These are phyloP conservation scores for Bothrops jararaca DNA, from an alignment of 2,113 vertebrate genomes.

Conservation along the genomic window DNA sequence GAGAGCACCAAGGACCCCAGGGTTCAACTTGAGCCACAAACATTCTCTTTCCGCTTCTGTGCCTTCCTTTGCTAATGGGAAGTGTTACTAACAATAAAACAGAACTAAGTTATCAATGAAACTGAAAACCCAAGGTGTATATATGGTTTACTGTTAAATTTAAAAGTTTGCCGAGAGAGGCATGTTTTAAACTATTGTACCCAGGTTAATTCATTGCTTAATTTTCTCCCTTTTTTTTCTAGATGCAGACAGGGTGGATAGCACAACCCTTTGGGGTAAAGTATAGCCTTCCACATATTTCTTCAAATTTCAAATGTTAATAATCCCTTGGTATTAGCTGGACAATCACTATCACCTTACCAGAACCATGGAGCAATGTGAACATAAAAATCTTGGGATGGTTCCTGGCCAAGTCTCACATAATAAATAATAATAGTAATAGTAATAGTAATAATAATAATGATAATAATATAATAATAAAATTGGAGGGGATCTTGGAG, in stretches of 20 bases:
- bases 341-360: not conserved
- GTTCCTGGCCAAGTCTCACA: not conserved
- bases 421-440: too few relatives aligned
- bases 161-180: not conserved
- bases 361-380: not conserved
- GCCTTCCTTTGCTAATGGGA: not conserved
- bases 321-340: not conserved
- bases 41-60: not conserved
- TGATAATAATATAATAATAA: too few relatives aligned
- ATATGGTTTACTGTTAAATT: not conserved
- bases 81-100: not conserved
- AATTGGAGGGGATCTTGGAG: too few relatives aligned
- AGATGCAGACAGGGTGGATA: constrained; percentile 69
- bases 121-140: not conserved
- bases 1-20: not conserved
- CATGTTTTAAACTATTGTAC: not conserved
- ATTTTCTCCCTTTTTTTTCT: constrained; percentile 6
- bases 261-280: constrained; percentile 63
- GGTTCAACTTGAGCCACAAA: not conserved
- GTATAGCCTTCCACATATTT: not conserved
- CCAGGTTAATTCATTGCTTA: not conserved
- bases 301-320: not conserved
- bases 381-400: not conserved
- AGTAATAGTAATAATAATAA: too few relatives aligned
- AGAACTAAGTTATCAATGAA: not conserved